Evolutionary conservation across 2,888 invertebrate species (phyloP).

Genomic region (Nomada fucata): DNA sequence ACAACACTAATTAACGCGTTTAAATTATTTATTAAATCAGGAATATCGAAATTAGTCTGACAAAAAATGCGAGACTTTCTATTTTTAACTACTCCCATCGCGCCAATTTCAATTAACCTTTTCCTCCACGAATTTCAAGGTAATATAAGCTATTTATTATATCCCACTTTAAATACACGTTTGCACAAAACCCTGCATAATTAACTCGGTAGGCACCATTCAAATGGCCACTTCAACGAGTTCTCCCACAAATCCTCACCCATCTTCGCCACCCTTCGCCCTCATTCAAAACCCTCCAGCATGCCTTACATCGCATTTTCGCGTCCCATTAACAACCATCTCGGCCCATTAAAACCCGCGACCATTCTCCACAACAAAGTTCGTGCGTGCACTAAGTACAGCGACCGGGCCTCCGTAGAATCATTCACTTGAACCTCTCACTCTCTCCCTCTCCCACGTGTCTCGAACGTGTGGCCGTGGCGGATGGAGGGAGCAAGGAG

Average conservation of each 20-base stretch:
- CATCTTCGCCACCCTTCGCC: background rate
- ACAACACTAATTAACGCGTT: too few species aligned
- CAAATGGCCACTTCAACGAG: background rate
- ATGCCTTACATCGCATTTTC: background rate
- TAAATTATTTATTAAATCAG: too few species aligned
- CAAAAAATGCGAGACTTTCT: too few species aligned
- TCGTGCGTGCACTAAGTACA: background rate
- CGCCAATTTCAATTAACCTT: too few species aligned
- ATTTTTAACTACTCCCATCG: too few species aligned
- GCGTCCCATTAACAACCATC: background rate
- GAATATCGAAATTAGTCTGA: too few species aligned
- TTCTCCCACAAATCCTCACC: background rate
- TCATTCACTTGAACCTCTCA: slow-evolving; percentile 56
- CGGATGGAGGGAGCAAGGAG: slow-evolving; percentile 58
- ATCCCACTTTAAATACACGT: too few species aligned
- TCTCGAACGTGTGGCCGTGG: slow-evolving; percentile 8
- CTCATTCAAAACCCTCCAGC: too few species aligned
- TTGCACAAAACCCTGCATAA: too few species aligned
- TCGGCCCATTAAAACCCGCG: background rate
- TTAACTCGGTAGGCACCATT: too few species aligned
- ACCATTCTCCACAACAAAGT: background rate
- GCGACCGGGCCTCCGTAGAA: slow-evolving; percentile 51
- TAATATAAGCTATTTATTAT: too few species aligned
- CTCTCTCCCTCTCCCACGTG: slow-evolving; percentile 43
- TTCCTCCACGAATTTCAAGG: too few species aligned